Evolutionary conservation across 2,888 invertebrate genomes (phyloP).

Genomic region (Tenodera sinensis): DNA sequence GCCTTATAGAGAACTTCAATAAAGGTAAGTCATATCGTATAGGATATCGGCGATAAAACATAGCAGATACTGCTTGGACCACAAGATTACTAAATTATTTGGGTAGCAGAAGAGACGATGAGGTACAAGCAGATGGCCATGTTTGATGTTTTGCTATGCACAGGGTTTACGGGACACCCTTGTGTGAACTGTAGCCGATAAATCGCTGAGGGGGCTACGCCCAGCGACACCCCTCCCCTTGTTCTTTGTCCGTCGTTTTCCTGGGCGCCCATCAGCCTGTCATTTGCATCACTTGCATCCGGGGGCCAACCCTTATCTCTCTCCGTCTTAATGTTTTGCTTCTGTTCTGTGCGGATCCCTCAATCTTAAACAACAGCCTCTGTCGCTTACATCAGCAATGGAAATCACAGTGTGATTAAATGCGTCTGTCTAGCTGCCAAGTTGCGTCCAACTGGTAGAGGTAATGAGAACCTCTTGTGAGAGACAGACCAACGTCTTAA

Average conservation of each 20-base stretch:
- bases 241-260: conserved; percentile 8
- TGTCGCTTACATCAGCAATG: conserved; percentile 8
- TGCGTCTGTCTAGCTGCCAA: not conserved
- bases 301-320: not conserved
- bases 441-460: not conserved
- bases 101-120: too few species aligned
- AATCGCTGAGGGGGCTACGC: conserved; percentile 23
- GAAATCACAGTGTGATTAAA: conserved; percentile 1
- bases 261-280: not conserved
- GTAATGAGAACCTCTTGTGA: not conserved
- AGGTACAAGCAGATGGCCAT: too few species aligned
- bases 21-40: too few species aligned
- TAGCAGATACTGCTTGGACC: too few species aligned
- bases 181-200: conserved; percentile 29
- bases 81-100: too few species aligned
- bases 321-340: not conserved
- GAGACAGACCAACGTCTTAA: not conserved
- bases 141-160: too few species aligned
- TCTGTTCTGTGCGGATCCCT: not conserved
- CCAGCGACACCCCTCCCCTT: conserved; percentile 11
- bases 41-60: too few species aligned
- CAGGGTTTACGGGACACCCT: not conserved
- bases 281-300: conserved; percentile 5
- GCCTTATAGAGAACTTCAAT: too few species aligned
- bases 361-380: not conserved